A percentile compares a stretch with the other conserved stretches of the same genome.
These are phyloP conservation scores for Sebastes glaucus DNA, from an alignment of 2,797 vertebrate species.

Conservation along the genomic window DNA sequence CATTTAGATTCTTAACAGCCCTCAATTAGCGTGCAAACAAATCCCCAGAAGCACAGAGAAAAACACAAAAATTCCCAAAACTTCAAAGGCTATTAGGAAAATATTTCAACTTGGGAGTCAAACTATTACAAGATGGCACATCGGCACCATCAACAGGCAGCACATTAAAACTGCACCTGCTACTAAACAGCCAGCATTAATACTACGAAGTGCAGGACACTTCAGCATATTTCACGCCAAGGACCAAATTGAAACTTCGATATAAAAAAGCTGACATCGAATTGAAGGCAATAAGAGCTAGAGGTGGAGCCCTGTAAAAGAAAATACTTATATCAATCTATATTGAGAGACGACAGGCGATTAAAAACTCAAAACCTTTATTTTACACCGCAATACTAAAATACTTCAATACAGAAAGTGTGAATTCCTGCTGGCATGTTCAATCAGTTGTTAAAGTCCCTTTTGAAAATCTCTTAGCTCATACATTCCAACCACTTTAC, in stretches of 20 bases:
- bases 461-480: slow-evolving; percentile 61
- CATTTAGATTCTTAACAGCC: neutral
- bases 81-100: rapidly evolving
- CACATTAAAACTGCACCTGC: no score
- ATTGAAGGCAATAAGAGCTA: neutral
- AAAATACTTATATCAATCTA: slow-evolving; percentile 7
- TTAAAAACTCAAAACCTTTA: slow-evolving; percentile 76
- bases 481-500: slow-evolving; percentile 62
- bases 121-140: no score
- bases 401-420: slow-evolving; percentile 73
- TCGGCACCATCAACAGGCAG: no score
- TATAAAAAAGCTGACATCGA: neutral
- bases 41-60: neutral
- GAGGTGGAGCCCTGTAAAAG: neutral
- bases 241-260: neutral
- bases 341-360: slow-evolving; percentile 70
- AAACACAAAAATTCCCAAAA: no score
- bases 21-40: neutral
- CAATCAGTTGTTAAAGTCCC: slow-evolving; percentile 65
- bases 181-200: neutral
- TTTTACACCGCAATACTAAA: slow-evolving; percentile 80
- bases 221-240: neutral
- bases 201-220: neutral
- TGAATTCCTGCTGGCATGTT: slow-evolving; percentile 71
- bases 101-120: no score